Evolutionary conservation across 2,888 invertebrate species (phyloP), one percentile per base, ranked within the genome.

Genomic region (Villa cingulata): DNA sequence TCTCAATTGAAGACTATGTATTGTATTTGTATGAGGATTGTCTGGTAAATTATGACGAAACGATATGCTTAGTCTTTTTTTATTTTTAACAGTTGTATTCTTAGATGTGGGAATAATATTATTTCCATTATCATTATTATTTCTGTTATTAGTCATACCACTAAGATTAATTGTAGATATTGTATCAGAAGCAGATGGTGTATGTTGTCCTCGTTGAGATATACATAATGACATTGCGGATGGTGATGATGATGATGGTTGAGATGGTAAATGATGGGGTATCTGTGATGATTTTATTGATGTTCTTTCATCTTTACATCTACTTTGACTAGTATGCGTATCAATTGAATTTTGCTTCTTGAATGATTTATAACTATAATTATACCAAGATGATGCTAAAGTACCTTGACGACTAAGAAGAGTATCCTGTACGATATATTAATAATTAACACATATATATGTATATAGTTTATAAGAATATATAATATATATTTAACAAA

Each of bases 81-180:
- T 23, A 6, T 6, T 23, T 23, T 23, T 23, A 23, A 6, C 7
- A 6, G 23, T 23, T 6, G 23, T 23, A 23, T 23, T 7, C 4
- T 23, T 23, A n/a, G n/a, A 48, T 46, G 41, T 43, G 45, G n/a
- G 32, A 23, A 23, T 43, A 50, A 55, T 55, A 52, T 50, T 54
- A 45, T 53, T 52, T n/a, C n/a, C n/a, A 43, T 51, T 48, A 23
- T 23, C 23, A 23, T 23, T 23, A 23, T 7, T 7, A 23, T 23
- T 23, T 23, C 4, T n/a, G n/a, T n/a, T 23, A 23, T 23, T 23
- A 6, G 23, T 23, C 7, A 23, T 23, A 23, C 7, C 23, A 23
- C 4, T 7, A 23, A 23, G 7, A 23, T 23, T 23, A 23, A 23
- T 23, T 23, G 23, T 6, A 23, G 23, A 23, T 23, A 6, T 23